Base-by-base conservation (phyloP, 2,113 vertebrate species). In the Rhineura floridana region DNA sequence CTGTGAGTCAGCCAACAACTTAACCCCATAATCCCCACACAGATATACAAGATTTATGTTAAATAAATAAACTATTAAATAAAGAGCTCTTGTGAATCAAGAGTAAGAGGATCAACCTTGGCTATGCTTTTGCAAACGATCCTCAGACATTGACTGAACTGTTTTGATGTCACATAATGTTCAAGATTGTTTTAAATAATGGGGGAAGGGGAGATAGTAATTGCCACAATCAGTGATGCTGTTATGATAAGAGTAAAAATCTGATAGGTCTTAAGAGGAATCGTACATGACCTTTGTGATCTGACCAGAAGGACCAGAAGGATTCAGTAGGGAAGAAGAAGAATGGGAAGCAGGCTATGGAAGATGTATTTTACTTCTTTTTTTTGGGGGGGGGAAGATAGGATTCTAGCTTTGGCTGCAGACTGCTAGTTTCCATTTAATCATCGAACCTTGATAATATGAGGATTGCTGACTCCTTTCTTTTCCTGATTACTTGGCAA, bases 401-500 rank as follows among this genome's bases (percentile, higher is more conserved):
- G 36, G 2, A 44, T 6, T 15, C 39, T 65, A 52, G 12, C 7
- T 39, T 59, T 85, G 83, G 70, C 48, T 55, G 50, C 67, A 75
- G 50, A 59, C n/a, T 62, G 83, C 15, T 44, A 62, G 25, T 39
- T 42, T 75, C 36, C 50, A 85, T 85, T 85, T 85, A 85, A 85
- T 62, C 17, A 63, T 3, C 77, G n/a, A 39, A 72, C n/a, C 23
- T 52, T 52, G 33, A 72, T 84, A 72, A 39, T 69, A 36, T 19
- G 52, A 76, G 7, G 28, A 62, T 23, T 85, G 70, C 70, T 76
- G 84, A 85, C 52, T 85, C 12, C 52, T 62, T 76, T 85, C 17
- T 36, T 85, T 76, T 85, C 70, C 25, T 85, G 36, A 59, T 85
- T 85, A 25, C 55, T 76, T 76, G 84, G 70, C 36, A 85, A 76